Conservation (phyloP, 2,888 invertebrate species). For the Anodontia alba region DNA sequence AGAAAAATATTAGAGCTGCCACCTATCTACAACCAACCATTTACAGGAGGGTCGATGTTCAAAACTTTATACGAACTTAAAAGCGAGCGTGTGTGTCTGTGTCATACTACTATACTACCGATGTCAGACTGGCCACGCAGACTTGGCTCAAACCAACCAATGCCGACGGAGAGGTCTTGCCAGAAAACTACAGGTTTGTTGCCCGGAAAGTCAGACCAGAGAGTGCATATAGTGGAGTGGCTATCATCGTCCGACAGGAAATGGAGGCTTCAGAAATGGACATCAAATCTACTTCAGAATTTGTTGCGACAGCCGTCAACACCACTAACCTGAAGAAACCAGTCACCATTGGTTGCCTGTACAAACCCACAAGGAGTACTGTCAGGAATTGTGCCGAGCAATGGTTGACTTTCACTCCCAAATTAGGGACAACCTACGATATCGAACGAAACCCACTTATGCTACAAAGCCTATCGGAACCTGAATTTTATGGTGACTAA, state of each 20-base stretch:
- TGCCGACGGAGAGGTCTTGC: conserved; percentile 6
- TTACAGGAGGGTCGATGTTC: too few relatives aligned
- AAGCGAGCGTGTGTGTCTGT: too few relatives aligned
- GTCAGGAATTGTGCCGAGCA: too few relatives aligned
- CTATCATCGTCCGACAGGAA: conserved; percentile 35
- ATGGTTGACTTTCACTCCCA: too few relatives aligned
- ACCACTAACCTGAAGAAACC: conserved; percentile 24
- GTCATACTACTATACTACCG: too few relatives aligned
- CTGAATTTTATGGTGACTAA: too few relatives aligned
- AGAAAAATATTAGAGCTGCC: too few relatives aligned
- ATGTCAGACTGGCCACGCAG: not conserved
- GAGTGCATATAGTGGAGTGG: conserved; percentile 28
- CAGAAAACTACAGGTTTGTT: conserved; percentile 11
- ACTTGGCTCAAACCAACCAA: conserved; percentile 1
- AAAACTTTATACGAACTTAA: too few relatives aligned
- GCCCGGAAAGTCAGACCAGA: not conserved
- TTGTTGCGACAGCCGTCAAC: conserved; percentile 30
- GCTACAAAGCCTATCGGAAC: too few relatives aligned
- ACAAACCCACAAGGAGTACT: conserved; percentile 5
- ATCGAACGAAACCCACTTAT: too few relatives aligned
- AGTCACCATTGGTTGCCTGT: conserved; percentile 31
- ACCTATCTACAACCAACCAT: too few relatives aligned
- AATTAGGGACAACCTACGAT: too few relatives aligned
- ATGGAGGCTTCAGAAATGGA: conserved; percentile 26
- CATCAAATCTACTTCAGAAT: conserved; percentile 9